A percentile compares a stretch with the other conserved stretches of the same genome.
Evolutionary conservation across 2,888 invertebrate species (phyloP).

Genomic region (Bugulina stolonifera): DNA sequence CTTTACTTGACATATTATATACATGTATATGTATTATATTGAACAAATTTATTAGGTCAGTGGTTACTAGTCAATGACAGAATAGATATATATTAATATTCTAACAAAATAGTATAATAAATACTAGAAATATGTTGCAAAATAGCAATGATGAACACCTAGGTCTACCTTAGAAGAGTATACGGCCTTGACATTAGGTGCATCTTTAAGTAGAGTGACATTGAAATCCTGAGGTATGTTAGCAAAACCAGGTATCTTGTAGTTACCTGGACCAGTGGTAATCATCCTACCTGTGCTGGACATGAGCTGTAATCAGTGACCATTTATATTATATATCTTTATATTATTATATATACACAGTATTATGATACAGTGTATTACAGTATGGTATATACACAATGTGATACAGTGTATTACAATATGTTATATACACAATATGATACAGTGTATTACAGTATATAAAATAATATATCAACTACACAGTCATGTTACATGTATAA

Average conservation of each 20-base stretch:
- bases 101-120: no score
- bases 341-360: not conserved
- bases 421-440: not conserved
- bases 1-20: no score
- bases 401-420: no score
- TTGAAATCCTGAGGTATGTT: conserved; percentile 84
- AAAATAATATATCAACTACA: not conserved
- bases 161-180: conserved; percentile 19
- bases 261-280: conserved; percentile 81
- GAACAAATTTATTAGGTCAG: not conserved
- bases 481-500: not conserved
- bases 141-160: not conserved
- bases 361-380: not conserved
- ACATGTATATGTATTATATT: no score
- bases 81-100: no score
- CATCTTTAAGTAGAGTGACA: conserved; percentile 64
- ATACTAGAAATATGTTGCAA: no score
- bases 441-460: not conserved
- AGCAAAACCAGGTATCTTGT: conserved; percentile 82
- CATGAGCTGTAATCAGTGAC: not conserved
- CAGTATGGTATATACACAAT: no score
- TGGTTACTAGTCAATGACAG: not conserved
- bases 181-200: conserved; percentile 20
- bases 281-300: conserved; percentile 61
- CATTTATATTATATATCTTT: not conserved